Evolutionary conservation across 2,797 vertebrate species (phyloP), one percentile per base, ranked within the genome.

Genomic region (Adelosebastes latens): DNA sequence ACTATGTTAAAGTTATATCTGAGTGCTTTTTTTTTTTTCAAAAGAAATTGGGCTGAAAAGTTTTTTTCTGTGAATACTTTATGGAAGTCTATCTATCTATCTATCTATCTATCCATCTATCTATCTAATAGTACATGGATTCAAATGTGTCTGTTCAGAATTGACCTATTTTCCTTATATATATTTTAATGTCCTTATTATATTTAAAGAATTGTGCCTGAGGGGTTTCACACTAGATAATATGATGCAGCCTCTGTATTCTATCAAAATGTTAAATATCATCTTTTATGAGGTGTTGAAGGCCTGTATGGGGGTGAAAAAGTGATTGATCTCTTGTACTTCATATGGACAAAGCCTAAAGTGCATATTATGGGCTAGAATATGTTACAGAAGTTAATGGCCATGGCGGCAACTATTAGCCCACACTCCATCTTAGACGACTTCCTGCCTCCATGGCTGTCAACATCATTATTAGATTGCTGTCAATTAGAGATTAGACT

Each of bases 401-500:
- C 13, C 60, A 80, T 82, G 81, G 69, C 75, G 87, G 87, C 87
- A 90, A 87, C 93, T 89, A 91, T 91, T 81, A 88, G 76, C 90
- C 90, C 86, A 92, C 89, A 87, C 81, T 89, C 79, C 83, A 86
- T 86, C 84, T 84, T 68, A 42, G 86, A 90, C 7, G 78, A 89
- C 92, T 92, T 94, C 94, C 94, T 93, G 92, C 86, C 85, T 84
- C 73, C 79, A 65, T 82, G 78, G 84, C 79, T 79, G 88, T 90
- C 91, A 93, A 88, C 91, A 90, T 75, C 79, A 72, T 93, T 89
- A 93, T 93, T 93, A 94, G 92, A 94, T 93, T 92, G 68, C 68
- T 83, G 78, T 79, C 90, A 94, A 91, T 94, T 93, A 93, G 80
- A 87, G 75, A 75, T 83, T 64, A 79, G 58, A 34, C 27, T 53